These are phyloP conservation scores for Aphidius ervi DNA, from an alignment of 1,140 invertebrate species.

Conservation along the genomic window DNA sequence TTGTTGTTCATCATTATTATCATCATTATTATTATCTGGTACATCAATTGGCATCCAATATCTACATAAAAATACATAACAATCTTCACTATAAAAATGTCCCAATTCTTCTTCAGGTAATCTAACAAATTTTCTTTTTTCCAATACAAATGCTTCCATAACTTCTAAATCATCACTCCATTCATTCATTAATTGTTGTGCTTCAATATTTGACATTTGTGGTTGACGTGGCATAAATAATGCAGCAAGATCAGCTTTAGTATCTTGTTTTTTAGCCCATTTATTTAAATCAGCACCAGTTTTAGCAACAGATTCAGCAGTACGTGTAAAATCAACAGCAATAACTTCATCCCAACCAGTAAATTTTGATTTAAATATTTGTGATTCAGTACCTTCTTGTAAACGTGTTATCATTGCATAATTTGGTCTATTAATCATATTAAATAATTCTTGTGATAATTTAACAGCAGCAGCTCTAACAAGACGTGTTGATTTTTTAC, in stretches of 20 bases:
- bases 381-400: constrained; percentile 79
- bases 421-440: constrained; percentile 83
- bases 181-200: constrained; percentile 85
- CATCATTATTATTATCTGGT: constrained; percentile 39
- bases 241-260: constrained; percentile 89
- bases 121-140: constrained; percentile 94
- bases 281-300: constrained; percentile 94
- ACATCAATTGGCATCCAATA: constrained; percentile 75
- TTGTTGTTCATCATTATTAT: constrained; percentile 65
- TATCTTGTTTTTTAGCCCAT: constrained; percentile 88
- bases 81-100: constrained; percentile 90
- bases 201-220: constrained; percentile 79
- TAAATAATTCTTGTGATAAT: constrained; percentile 90
- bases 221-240: constrained; percentile 94
- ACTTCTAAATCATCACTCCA: constrained; percentile 95
- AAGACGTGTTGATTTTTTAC: constrained; percentile 94
- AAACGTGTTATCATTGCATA: constrained; percentile 87
- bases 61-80: constrained; percentile 96
- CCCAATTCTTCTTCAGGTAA: constrained; percentile 93
- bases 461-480: constrained; percentile 95
- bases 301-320: constrained; percentile 92
- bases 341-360: constrained; percentile 98
- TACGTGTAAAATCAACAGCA: constrained; percentile 97
- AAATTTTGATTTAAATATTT: constrained; percentile 98
- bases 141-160: constrained; percentile 98